phyloP scores from a whole-genome alignment of 2,113 vertebrate genomes.

The Artemisiospiza belli region DNA sequence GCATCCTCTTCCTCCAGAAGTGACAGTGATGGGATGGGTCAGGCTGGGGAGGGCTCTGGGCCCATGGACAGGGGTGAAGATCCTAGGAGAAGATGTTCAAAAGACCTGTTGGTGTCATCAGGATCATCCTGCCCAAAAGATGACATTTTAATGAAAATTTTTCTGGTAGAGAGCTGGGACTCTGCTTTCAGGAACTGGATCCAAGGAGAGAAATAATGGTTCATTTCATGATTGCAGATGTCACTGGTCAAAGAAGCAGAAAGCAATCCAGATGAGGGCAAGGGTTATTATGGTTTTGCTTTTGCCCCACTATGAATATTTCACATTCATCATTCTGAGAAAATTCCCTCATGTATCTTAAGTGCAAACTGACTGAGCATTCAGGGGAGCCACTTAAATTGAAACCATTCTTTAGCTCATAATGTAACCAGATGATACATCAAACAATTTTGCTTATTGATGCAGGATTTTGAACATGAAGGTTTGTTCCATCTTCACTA shows the following conservation, averaged over 20 bases:
- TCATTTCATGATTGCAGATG: background rate
- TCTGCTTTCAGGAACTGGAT: background rate
- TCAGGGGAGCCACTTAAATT: constrained; percentile 31
- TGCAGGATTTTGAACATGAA: constrained; percentile 20
- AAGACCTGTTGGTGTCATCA: background rate
- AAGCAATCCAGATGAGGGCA: background rate
- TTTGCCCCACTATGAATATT: background rate
- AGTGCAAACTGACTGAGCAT: background rate
- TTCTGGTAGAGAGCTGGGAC: background rate
- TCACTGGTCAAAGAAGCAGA: background rate
- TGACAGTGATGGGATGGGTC: background rate
- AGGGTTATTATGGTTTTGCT: background rate
- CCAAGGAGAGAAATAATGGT: accelerated
- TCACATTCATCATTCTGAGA: constrained; percentile 10
- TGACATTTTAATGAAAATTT: background rate
- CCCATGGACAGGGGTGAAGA: accelerated
- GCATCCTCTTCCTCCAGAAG: background rate
- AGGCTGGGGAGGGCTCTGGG: background rate
- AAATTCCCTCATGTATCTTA: background rate
- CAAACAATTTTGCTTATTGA: constrained; percentile 32
- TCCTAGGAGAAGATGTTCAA: background rate
- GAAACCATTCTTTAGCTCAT: background rate
- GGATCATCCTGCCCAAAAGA: background rate
- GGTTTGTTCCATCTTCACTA: background rate
- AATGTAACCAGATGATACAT: background rate